Conservation (phyloP, 1,140 invertebrate genomes). For the Eueides isabella region DNA sequence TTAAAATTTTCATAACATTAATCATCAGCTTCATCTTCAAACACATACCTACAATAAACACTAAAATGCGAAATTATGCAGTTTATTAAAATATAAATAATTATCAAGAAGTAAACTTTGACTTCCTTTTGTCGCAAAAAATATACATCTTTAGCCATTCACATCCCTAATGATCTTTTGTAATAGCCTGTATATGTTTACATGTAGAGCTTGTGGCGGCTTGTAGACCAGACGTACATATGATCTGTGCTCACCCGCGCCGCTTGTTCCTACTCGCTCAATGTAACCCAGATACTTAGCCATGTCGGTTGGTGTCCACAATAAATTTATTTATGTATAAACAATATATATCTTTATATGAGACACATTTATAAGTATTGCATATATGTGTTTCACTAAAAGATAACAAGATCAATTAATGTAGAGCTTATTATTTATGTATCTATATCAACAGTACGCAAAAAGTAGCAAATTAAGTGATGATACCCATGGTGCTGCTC, state of each 20-base stretch:
- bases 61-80: neutral
- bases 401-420: neutral
- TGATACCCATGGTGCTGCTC: neutral
- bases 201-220: slow-evolving; percentile 48
- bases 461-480: too few relatives aligned
- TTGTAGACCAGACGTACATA: slow-evolving; percentile 54
- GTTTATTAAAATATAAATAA: neutral
- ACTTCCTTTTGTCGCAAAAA: neutral
- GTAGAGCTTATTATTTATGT: neutral
- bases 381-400: neutral
- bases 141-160: neutral
- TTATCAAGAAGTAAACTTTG: neutral
- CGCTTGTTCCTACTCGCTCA: slow-evolving; percentile 54
- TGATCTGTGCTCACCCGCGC: slow-evolving; percentile 53
- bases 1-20: neutral
- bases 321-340: neutral
- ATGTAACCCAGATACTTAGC: slow-evolving; percentile 44
- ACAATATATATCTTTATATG: neutral
- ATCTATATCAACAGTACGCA: neutral
- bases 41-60: too few relatives aligned
- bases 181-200: slow-evolving; percentile 33
- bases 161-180: slow-evolving; percentile 17
- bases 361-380: neutral
- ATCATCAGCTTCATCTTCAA: neutral
- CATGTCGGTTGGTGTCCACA: slow-evolving; percentile 31